Evolutionary conservation across 2,888 invertebrate species (phyloP), one percentile per base, ranked within the genome.

Genomic region (Apomyelois bistriatella): DNA sequence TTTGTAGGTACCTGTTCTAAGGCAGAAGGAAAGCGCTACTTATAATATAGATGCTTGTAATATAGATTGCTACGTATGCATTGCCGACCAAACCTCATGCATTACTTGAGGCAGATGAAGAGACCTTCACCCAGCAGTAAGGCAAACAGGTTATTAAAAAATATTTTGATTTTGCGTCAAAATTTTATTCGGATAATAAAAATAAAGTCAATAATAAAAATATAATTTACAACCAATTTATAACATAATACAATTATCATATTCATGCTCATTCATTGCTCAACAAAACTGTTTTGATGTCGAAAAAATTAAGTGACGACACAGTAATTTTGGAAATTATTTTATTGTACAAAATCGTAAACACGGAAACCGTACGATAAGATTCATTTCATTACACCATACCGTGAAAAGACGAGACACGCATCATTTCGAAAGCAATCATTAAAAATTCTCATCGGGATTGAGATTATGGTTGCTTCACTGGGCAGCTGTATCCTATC

Each of bases 381-480:
- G 16, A 41, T 35, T 42, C 17, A 28, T 51, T 35, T 42, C 35
- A 28, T 51, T 35, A 51, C 51, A 17, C 1, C 42, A 51, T 43
- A 43, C 51, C 35, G 43, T 36, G 42, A 46, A 42, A 35, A 52
- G 22, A 15, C 46, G 32, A 52, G 43, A 42, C 43, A 37, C 42
- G 43, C 52, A 35, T 43, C 36, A 46, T 52, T 41, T 13, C 41
- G 15, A 56, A 15, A 52, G 35, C 17, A 41, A 55, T 53, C 57
- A 58, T 58, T 55, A 55, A 55, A 65, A 67, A 65, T 63, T 59
- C 55, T 54, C 64, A 64, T 68, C 35, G 58, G 60, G 55, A 58
- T 60, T 53, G 52, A 55, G 58, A 64, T 67, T 63, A 66, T 56
- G 54, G 56, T 76, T 74, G 60, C 72, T 62, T 61, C 70, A 77